Evolutionary conservation across 1,140 invertebrate genomes (phyloP), one percentile per base, ranked within the genome.

Genomic region (Anthonomus grandis): DNA sequence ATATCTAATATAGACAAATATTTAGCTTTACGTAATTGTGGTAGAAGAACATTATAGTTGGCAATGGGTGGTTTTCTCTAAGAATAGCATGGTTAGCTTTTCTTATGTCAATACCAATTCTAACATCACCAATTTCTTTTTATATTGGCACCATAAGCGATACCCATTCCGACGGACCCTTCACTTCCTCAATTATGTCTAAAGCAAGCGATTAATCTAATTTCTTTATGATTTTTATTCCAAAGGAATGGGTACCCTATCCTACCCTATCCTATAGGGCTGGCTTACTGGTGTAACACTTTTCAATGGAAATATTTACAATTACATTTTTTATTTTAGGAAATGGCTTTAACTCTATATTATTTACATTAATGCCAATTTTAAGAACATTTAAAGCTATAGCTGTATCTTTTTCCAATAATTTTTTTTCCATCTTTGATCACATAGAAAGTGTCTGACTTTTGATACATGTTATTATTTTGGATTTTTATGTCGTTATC

Each of bases 61-160:
- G n/a, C n/a, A n/a, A n/a, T n/a, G n/a, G n/a, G n/a, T n/a, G n/a
- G n/a, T n/a, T n/a, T n/a, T n/a, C n/a, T n/a, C n/a, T n/a, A n/a
- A n/a, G n/a, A n/a, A n/a, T n/a, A n/a, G n/a, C n/a, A n/a, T n/a
- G n/a, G n/a, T n/a, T n/a, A n/a, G n/a, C n/a, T n/a, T n/a, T n/a
- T n/a, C n/a, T n/a, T n/a, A n/a, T n/a, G n/a, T n/a, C n/a, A n/a
- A n/a, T n/a, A n/a, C n/a, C n/a, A n/a, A n/a, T n/a, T n/a, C n/a
- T n/a, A n/a, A n/a, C 70, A 74, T 62, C 23, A n/a, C 21, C 44
- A 48, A 68, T 49, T 15, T 49, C 36, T 44, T 72, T 74, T 3
- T 67, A 23, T 9, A 70, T 59, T 9, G 66, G 65, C 5, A 72
- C 68, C 10, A 73, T 53, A 4, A 71, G 72, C 19, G 71, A 73